These are phyloP conservation scores for Morpho deidamia DNA, from an alignment of 2,888 invertebrate genomes.

Conservation along the genomic window DNA sequence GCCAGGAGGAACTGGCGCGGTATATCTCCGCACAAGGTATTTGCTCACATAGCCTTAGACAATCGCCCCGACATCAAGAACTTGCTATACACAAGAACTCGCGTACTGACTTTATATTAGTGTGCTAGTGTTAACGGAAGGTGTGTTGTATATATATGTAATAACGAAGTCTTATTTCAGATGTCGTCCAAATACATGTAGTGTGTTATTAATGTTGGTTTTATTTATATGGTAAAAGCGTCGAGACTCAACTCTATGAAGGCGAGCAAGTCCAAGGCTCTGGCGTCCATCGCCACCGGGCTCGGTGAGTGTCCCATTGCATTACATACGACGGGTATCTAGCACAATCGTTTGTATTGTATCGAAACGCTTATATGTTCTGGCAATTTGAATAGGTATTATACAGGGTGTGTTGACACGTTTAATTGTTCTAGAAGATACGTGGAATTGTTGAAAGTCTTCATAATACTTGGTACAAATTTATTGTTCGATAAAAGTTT, in stretches of 20 bases:
- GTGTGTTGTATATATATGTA: conserved; percentile 44
- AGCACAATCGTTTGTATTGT: conserved; percentile 23
- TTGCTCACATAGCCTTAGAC: conserved; percentile 62
- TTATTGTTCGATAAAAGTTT: too few species aligned
- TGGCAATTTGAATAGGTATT: too few species aligned
- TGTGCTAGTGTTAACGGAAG: conserved; percentile 1
- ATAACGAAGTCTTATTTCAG: conserved; percentile 75
- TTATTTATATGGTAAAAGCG: conserved; percentile 81
- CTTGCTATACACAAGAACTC: conserved; percentile 42
- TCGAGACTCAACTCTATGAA: conserved; percentile 84
- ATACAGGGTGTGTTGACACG: too few species aligned
- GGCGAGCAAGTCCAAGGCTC: conserved; percentile 89
- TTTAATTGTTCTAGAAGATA: too few species aligned
- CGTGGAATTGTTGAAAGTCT: too few species aligned
- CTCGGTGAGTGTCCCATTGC: conserved; percentile 87
- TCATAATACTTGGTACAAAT: too few species aligned
- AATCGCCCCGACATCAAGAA: conserved; percentile 50
- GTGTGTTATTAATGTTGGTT: conserved; percentile 76
- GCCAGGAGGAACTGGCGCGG: conserved; percentile 90
- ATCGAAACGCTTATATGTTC: neutral
- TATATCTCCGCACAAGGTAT: conserved; percentile 92
- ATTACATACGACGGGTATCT: conserved; percentile 21
- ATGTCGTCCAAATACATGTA: conserved; percentile 63
- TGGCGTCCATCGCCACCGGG: conserved; percentile 93
- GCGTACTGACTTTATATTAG: conserved; percentile 45